These are phyloP conservation scores for Lumbricus terrestris DNA, from an alignment of 2,888 invertebrate genomes.

Conservation along the genomic window DNA sequence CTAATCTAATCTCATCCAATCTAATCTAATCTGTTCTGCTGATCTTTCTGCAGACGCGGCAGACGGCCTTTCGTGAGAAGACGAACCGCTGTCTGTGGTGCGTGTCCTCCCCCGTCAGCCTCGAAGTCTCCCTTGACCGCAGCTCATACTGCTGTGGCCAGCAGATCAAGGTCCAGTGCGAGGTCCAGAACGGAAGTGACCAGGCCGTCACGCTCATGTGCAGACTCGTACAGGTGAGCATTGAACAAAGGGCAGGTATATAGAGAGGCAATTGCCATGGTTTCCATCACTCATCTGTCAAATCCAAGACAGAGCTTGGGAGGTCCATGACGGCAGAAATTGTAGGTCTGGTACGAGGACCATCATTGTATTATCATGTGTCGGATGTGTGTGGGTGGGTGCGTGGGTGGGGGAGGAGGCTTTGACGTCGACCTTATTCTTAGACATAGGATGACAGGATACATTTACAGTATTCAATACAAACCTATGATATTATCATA, in stretches of 20 bases:
- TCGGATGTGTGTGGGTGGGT: too few relatives aligned
- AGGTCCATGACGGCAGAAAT: too few relatives aligned
- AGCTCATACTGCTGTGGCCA: conserved; percentile 76
- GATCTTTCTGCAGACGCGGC: conserved; percentile 46
- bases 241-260: too few relatives aligned
- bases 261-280: not conserved
- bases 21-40: not conserved
- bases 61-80: conserved; percentile 48
- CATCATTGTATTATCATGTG: too few relatives aligned
- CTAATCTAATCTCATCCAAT: not conserved
- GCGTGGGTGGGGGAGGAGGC: too few relatives aligned
- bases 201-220: conserved; percentile 66
- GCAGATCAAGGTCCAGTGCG: conserved; percentile 69
- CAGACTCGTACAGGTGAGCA: conserved; percentile 64
- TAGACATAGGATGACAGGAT: too few relatives aligned
- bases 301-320: too few relatives aligned
- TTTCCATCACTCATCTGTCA: not conserved
- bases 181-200: conserved; percentile 71
- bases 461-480: too few relatives aligned
- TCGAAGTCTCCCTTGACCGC: conserved; percentile 71
- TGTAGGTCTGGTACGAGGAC: too few relatives aligned
- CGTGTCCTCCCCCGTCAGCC: conserved; percentile 69
- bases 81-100: conserved; percentile 67
- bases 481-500: too few relatives aligned
- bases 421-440: too few relatives aligned